These are phyloP conservation scores for Semaprochilodus insignis DNA, from an alignment of 2,797 vertebrate genomes.

Conservation along the genomic window DNA sequence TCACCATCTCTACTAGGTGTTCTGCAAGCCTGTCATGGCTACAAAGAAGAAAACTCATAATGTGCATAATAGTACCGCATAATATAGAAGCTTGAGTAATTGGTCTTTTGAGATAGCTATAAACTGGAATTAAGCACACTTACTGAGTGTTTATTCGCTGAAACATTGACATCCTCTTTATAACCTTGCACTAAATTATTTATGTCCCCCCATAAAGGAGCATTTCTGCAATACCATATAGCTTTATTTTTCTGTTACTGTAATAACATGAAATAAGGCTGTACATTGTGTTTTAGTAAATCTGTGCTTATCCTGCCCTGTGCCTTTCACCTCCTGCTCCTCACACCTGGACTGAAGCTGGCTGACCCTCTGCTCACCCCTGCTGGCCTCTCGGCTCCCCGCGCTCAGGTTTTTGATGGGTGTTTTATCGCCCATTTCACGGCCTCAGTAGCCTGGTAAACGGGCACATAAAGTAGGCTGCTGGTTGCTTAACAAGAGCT, in stretches of 20 bases:
- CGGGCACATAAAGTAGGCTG: slow-evolving; percentile 59
- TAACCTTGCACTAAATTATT: slow-evolving; percentile 45
- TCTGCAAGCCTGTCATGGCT: slow-evolving; percentile 40
- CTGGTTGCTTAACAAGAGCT: slow-evolving; percentile 52
- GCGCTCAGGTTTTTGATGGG: slow-evolving; percentile 57
- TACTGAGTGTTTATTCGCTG: slow-evolving; percentile 13
- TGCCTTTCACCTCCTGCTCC: slow-evolving; percentile 37
- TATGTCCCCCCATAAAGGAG: slow-evolving; percentile 45
- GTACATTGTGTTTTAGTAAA: slow-evolving; percentile 14
- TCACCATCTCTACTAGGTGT: slow-evolving; percentile 9
- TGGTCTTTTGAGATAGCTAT: slow-evolving; percentile 55
- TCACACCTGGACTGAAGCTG: slow-evolving; percentile 57
- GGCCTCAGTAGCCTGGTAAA: slow-evolving; percentile 61
- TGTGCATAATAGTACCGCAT: slow-evolving; percentile 58
- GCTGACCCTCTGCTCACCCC: slow-evolving; percentile 61
- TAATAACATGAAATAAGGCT: slow-evolving; percentile 8
- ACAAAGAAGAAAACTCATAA: slow-evolving; percentile 57
- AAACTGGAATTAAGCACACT: slow-evolving; percentile 46
- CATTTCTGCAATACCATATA: slow-evolving; percentile 38
- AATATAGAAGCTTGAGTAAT: slow-evolving; percentile 58
- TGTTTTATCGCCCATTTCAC: slow-evolving; percentile 49
- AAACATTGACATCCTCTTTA: slow-evolving; percentile 45
- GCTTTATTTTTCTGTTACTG: slow-evolving; percentile 9
- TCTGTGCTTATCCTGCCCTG: neutral
- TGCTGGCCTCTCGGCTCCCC: slow-evolving; percentile 43